Base-by-base conservation (phyloP, 2,113 vertebrate genomes). In the Suricata suricatta region DNA sequence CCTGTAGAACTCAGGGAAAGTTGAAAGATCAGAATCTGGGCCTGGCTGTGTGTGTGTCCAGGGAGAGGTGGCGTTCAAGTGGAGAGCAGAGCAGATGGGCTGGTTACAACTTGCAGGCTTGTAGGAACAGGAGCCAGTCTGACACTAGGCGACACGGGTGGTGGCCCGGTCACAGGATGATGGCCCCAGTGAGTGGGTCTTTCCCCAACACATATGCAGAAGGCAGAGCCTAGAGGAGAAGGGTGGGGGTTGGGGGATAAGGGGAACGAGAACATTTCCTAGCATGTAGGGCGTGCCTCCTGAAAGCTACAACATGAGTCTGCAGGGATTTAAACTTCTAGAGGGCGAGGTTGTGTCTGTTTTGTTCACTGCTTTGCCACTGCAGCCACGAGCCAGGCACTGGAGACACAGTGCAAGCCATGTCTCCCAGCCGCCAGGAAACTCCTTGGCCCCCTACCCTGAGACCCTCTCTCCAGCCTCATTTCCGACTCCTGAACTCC, bases 211-310 rank as follows among this genome's bases (percentile, higher is more conserved):
- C 27, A 15, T 10, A 17, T n/a, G 21, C 1, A 71, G 84, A 66
- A 27, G 35, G 13, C 27, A 64, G 80, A 89, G 27, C n/a, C 80
- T 35, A n/a, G 72, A 17, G 31, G 8, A 23, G 27, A 7, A 31
- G 2, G 7, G 10, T 3, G 11, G 11, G 2, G 2, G 3, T 5
- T 10, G 3, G 17, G 12, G 4, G 31, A 17, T 23, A 38, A 27
- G 50, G n/a, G 7, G 17, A 5, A 57, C 21, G 33, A 50, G 66
- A 54, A 27, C 35, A 8, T 25, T n/a, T 83, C 50, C 38, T 25
- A 4, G 64, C 33, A 4, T 21, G n/a, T 41, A 7, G 11, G 52
- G 54, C 3, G 10, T 23, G 31, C 35, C 31, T 74, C 44, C 69
- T 3, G 31, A 41, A 33, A 4, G 38, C 79, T 71, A 1, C 5